Percentiles rank a stretch among this genome's conserved stretches.
These are phyloP conservation scores for Cossypha polioptera DNA, from an alignment of 2,797 vertebrate genomes.

Conservation along the genomic window DNA sequence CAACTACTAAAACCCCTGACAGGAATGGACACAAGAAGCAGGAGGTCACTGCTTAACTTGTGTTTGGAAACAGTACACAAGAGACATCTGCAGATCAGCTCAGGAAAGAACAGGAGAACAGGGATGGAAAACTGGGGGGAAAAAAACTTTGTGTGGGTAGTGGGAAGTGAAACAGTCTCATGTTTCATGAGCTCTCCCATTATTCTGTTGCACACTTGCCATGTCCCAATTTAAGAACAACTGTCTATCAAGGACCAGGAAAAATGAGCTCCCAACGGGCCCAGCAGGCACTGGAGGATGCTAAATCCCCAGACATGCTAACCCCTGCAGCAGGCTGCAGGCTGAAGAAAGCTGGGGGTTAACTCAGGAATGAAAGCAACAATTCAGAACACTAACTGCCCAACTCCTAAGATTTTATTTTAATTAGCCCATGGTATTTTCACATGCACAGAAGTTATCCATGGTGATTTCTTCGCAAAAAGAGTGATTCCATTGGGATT, in stretches of 20 bases:
- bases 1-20: not conserved
- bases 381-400: not conserved
- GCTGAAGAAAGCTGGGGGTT: not conserved
- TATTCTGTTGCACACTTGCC: not conserved
- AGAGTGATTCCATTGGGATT: not conserved
- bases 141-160: not conserved
- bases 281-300: not conserved
- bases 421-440: not conserved
- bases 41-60: not conserved
- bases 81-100: not conserved
- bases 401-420: not conserved
- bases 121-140: not conserved
- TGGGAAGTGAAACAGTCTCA: not conserved
- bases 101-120: not conserved
- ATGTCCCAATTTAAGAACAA: not conserved
- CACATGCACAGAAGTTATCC: not conserved
- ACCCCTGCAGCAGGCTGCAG: not conserved
- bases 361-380: not conserved
- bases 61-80: not conserved
- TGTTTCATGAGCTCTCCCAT: not conserved
- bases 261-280: not conserved
- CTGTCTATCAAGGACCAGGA: not conserved
- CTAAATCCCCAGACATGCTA: fast-evolving
- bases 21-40: not conserved
- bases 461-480: not conserved